phyloP scores from a whole-genome alignment of 2,113 vertebrate genomes.

The Ursus arctos region DNA sequence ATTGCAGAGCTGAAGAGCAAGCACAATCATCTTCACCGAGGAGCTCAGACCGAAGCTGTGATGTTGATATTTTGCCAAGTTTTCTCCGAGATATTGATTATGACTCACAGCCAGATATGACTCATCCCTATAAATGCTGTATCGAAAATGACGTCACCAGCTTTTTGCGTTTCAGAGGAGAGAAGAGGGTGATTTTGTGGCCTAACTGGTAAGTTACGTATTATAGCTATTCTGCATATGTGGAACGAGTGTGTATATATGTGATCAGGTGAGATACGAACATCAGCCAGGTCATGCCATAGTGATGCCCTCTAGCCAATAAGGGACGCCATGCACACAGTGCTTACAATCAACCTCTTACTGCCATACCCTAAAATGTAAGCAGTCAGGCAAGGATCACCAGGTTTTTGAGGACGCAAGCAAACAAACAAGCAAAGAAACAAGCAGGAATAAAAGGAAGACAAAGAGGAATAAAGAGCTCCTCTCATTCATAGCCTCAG shows the following conservation, averaged over 20 bases:
- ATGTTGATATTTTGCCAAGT: conserved; percentile 52
- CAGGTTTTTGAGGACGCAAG: not conserved
- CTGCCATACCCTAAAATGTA: not conserved
- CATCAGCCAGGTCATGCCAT: not conserved
- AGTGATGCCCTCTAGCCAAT: not conserved
- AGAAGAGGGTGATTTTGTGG: not conserved
- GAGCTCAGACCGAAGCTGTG: not conserved
- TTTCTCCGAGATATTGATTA: conserved; percentile 63
- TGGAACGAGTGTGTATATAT: not conserved
- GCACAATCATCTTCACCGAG: not conserved
- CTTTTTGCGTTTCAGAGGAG: conserved; percentile 2
- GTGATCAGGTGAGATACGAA: conserved; percentile 33
- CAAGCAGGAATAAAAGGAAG: not conserved
- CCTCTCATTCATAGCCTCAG: not conserved
- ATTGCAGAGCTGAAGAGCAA: not conserved
- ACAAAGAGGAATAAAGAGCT: not conserved
- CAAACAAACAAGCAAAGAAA: not conserved
- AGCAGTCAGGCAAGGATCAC: not conserved
- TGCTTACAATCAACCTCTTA: not conserved
- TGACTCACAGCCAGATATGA: conserved; percentile 69
- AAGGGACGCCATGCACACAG: not conserved
- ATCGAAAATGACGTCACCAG: conserved; percentile 57
- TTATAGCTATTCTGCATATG: conserved; percentile 30
- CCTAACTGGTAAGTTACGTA: not conserved
- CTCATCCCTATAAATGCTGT: conserved; percentile 64